Evolutionary conservation across 1,140 invertebrate genomes (phyloP).

Genomic region (Cotesia chilonis): DNA sequence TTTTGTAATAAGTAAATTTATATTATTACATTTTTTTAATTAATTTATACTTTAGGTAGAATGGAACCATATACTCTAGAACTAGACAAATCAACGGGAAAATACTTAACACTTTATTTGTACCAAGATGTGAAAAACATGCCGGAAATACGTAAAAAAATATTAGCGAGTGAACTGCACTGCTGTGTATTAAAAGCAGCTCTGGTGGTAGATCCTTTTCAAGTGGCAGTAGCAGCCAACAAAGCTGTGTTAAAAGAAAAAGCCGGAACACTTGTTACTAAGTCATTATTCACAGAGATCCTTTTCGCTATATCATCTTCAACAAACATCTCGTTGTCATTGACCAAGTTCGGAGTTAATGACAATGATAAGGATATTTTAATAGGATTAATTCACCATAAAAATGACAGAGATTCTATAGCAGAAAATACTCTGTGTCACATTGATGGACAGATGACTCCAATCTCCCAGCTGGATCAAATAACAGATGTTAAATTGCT

Average conservation of each 20-base stretch:
- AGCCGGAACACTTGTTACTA: constrained; percentile 68
- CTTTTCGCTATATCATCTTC: constrained; percentile 75
- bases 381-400: constrained; percentile 66
- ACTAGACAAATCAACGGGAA: constrained; percentile 65
- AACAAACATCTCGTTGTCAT: constrained; percentile 74
- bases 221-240: constrained; percentile 74
- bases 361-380: constrained; percentile 68
- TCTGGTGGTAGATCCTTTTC: constrained; percentile 72
- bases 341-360: constrained; percentile 72
- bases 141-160: constrained; percentile 65
- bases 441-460: constrained; percentile 65
- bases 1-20: too few relatives aligned
- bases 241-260: constrained; percentile 70
- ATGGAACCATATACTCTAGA: constrained; percentile 43
- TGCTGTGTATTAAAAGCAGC: constrained; percentile 72
- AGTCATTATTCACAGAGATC: constrained; percentile 73
- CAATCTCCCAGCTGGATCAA: constrained; percentile 60
- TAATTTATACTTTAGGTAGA: not conserved
- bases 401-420: constrained; percentile 52
- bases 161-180: constrained; percentile 67
- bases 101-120: constrained; percentile 66
- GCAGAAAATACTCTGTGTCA: constrained; percentile 53
- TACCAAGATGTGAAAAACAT: constrained; percentile 71
- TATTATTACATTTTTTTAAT: too few relatives aligned
- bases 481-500: constrained; percentile 64